phyloP scores from a whole-genome alignment of 2,113 vertebrate genomes.

The Oenanthe melanoleuca region DNA sequence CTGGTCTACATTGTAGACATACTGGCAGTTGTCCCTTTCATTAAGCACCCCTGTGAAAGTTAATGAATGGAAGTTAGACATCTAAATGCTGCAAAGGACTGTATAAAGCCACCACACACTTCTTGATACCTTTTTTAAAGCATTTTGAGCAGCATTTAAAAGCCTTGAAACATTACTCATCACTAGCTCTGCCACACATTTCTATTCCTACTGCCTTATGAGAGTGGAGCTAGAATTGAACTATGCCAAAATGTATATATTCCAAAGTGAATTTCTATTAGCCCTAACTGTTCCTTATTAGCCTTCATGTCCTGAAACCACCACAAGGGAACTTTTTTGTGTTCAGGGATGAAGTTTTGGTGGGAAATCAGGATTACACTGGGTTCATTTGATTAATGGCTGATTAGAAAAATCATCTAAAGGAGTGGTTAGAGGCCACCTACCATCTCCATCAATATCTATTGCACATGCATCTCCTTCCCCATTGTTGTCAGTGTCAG shows the following conservation, averaged over 20 bases:
- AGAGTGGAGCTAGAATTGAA: background rate
- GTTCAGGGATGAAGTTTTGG: background rate
- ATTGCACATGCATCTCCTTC: slow-evolving; percentile 95
- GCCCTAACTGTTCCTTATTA: background rate
- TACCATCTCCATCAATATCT: slow-evolving; percentile 97
- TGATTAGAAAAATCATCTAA: background rate
- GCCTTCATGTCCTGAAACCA: background rate
- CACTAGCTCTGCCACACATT: background rate
- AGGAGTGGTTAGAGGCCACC: slow-evolving; percentile 6
- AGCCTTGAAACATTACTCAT: background rate
- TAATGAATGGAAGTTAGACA: background rate
- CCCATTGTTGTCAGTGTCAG: slow-evolving; percentile 93
- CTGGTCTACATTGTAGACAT: slow-evolving; percentile 97
- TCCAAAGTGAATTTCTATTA: background rate
- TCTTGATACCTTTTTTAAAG: background rate
- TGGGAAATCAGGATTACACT: background rate
- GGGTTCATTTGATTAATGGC: background rate
- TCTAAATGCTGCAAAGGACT: background rate
- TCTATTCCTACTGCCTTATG: background rate
- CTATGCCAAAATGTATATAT: background rate
- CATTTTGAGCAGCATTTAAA: background rate
- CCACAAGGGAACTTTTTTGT: background rate
- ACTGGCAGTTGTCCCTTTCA: slow-evolving; percentile 94
- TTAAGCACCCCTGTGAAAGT: slow-evolving; percentile 88
- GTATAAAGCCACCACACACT: background rate